Base-by-base conservation (phyloP, 2,113 vertebrate species). In the Mesocricetus auratus region DNA sequence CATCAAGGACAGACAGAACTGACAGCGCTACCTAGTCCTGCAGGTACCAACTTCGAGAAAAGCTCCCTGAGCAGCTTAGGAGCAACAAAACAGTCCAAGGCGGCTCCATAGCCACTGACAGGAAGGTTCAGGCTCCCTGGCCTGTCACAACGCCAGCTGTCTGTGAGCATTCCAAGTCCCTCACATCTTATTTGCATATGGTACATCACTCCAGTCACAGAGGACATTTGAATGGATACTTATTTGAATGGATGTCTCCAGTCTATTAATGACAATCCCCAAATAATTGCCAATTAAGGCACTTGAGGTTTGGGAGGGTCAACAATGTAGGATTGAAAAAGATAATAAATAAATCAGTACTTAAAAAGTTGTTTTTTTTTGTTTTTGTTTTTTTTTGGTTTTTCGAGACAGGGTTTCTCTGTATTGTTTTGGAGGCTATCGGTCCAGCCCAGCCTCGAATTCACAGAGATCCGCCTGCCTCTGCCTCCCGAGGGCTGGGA, bases 151-250 rank as follows among this genome's bases (percentile, higher is more conserved):
- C 17, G 45, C 16, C 33, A 78, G 69, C 50, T 94, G 71, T 91
- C 78, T 64, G 68, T 15, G 22, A 87, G 36, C 68, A 82, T 83
- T 90, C 64, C n/a, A 82, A 88, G 64, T 94, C 73, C 94, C 81
- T 50, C 53, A 56, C 64, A 79, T 93, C 93, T 96, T 93, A 90
- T 93, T 66, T 97, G 95, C 64, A 88, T 69, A 79, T 56, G 39
- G 36, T 33, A 74, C 68, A 89, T 62, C 77, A 86, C 50, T 69
- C 71, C 42, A 94, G 53, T 94, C 86, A 92, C 79, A 97, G 93
- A 92, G n/a, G 75, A 89, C 58, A 89, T 24, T 42, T 71, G 69
- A 71, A 71, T 19, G 36, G 69, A 71, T 45, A n/a, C 87, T 31
- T 74, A 93, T 86, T 58, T 90, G 47, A 93, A 39, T 66, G 85